Evolutionary conservation across 2,888 invertebrate genomes (phyloP).

Genomic region (Xanthia icteritia): DNA sequence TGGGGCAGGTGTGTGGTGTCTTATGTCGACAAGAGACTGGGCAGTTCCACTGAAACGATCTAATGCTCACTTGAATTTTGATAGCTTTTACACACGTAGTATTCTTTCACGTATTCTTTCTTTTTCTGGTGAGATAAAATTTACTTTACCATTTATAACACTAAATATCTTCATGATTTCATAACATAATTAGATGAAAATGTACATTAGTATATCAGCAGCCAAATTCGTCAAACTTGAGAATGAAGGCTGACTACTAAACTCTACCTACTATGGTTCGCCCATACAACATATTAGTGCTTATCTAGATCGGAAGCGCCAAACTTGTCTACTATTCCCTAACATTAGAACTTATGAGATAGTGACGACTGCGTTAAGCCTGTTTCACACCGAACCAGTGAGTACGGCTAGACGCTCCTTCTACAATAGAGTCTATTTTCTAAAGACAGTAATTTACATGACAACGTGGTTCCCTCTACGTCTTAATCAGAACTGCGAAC

Average conservation of each 20-base stretch:
- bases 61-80: not conserved
- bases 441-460: constrained; percentile 41
- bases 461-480: constrained; percentile 32
- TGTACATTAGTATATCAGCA: not conserved
- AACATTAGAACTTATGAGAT: constrained; percentile 24
- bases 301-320: constrained; percentile 19
- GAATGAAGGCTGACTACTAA: not conserved
- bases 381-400: constrained; percentile 13
- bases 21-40: constrained; percentile 16
- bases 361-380: constrained; percentile 9
- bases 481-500: constrained; percentile 16
- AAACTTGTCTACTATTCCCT: constrained; percentile 9
- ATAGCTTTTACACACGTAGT: not conserved
- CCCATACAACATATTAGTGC: constrained; percentile 8
- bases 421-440: not conserved
- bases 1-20: constrained; percentile 20
- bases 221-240: not conserved
- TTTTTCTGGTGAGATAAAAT: not conserved
- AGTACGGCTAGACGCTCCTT: not conserved
- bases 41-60: not conserved
- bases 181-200: not conserved
- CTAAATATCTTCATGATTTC: not conserved
- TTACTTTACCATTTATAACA: not conserved
- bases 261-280: not conserved
- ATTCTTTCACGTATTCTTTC: too few species aligned